Base-by-base conservation (phyloP, 2,797 vertebrate species). In the Leptoclinus maculatus region DNA sequence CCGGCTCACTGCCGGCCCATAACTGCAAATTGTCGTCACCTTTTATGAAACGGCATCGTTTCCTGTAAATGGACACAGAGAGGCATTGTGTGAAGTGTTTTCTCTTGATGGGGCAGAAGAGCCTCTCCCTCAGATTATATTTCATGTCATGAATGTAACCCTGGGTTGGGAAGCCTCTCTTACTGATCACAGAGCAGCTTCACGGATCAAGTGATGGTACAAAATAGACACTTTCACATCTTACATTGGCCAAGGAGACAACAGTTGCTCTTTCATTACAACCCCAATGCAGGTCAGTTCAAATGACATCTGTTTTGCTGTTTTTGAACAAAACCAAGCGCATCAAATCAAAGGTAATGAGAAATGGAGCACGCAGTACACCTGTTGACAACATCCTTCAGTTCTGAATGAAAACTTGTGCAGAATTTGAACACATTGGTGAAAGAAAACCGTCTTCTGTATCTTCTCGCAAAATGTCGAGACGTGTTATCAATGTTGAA, bases 21-120 rank as follows among this genome's bases (percentile, higher is more conserved):
- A 71, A 38, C 19, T 39, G 27, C 29, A 80, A 64, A 85, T 80
- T 78, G 57, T 36, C 74, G 45, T 75, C 59, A 75, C 66, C 75
- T 63, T 83, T 29, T 23, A 43, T 53, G 57, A n/a, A 82, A 38
- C 3, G 2, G 4, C 43, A 19, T 57, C 1, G n/a, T 38, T 72
- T 74, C 21, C 43, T 36, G 65, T 49, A 73, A 21, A 78, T 41
- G 27, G 62, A 43, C 17, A 66, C 49, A 19, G 17, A 69, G 47
- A 29, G 13, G 23, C 39, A 16, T 17, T 65, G 25, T 58, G 45
- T 45, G 7, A 79, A 58, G 67, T 19, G 3, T 7, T 16, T 34
- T 6, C 27, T 43, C 7, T 12, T n/a, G 25, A 23, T 32, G 12
- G 4, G n/a, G 27, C 5, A 12, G 43, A 74, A 5, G 12, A 36